These are phyloP conservation scores for Dromococcyx pavoninus DNA, from an alignment of 2,797 vertebrate genomes.

Conservation along the genomic window DNA sequence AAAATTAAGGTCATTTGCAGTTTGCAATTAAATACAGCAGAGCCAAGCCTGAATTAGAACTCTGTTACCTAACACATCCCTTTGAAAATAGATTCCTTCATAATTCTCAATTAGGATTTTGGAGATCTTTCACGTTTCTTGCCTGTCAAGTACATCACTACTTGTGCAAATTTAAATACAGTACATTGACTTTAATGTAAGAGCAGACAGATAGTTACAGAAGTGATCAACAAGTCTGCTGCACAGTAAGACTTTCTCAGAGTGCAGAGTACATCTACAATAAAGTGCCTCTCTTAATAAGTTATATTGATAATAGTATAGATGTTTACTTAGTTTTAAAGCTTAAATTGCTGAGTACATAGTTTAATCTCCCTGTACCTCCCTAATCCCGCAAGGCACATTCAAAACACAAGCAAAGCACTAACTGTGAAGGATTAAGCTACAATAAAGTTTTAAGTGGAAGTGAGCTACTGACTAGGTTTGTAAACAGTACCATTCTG, in stretches of 20 bases:
- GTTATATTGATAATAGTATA: not conserved
- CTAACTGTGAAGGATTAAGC: not conserved
- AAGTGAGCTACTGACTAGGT: not conserved
- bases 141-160: not conserved
- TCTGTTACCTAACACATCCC: not conserved
- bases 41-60: not conserved
- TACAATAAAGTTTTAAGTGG: not conserved
- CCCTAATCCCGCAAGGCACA: constrained; percentile 5
- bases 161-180: constrained; percentile 47
- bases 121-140: not conserved
- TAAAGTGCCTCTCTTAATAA: constrained; percentile 59
- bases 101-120: not conserved
- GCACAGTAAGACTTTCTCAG: not conserved
- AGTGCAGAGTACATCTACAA: not conserved
- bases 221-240: not conserved
- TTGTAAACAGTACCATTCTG: not conserved
- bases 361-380: not conserved
- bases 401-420: constrained; percentile 34
- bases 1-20: not conserved
- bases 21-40: not conserved
- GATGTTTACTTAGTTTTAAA: constrained; percentile 30
- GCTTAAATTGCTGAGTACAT: not conserved
- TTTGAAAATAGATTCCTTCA: not conserved
- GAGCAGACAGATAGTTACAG: not conserved
- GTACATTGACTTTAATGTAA: not conserved